These are phyloP conservation scores for Parasteatoda tepidariorum DNA, from an alignment of 1,140 invertebrate genomes.

Conservation along the genomic window DNA sequence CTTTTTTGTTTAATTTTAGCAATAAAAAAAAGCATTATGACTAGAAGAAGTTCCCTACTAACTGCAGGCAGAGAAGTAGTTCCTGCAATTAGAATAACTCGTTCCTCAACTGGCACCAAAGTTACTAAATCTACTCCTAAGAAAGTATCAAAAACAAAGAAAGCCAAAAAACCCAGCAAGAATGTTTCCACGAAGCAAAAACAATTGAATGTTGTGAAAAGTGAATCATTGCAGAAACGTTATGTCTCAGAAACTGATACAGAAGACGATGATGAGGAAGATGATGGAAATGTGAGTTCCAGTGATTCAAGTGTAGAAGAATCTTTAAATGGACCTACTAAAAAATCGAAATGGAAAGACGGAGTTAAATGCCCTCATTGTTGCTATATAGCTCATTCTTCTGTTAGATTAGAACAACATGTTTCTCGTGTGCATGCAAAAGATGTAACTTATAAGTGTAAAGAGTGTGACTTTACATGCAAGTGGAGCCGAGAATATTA, in stretches of 20 bases:
- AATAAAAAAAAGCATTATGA: too few relatives aligned
- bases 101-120: neutral
- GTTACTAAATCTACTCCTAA: neutral
- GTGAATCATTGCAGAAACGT: neutral
- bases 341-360: conserved; percentile 60
- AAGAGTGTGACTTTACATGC: conserved; percentile 75
- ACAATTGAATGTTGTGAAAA: neutral
- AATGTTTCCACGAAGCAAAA: neutral
- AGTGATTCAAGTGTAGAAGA: neutral
- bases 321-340: neutral
- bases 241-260: conserved; percentile 9
- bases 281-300: neutral
- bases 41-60: too few relatives aligned
- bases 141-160: neutral
- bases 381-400: conserved; percentile 69
- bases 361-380: conserved; percentile 72
- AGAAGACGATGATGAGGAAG: neutral
- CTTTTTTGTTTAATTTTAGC: too few relatives aligned
- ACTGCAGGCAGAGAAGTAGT: neutral
- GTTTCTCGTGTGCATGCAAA: conserved; percentile 72
- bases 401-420: conserved; percentile 71
- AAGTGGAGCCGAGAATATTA: conserved; percentile 76
- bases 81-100: neutral
- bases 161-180: neutral
- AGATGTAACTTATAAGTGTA: conserved; percentile 74